Conservation (phyloP, 2,888 invertebrate genomes). For the Hypomecis punctinalis region DNA sequence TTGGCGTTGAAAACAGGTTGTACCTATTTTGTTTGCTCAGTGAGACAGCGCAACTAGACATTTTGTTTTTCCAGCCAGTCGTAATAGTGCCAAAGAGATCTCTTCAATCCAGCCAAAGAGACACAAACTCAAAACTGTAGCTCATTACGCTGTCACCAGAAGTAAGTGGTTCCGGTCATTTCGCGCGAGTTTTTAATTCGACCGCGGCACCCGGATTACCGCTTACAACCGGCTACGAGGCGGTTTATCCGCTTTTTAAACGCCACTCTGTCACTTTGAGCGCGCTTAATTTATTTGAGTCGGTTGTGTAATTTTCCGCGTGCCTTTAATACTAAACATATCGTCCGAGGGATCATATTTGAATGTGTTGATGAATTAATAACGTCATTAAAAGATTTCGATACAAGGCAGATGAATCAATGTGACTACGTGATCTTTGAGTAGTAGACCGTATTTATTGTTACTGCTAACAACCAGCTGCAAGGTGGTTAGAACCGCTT, state of each 20-base stretch:
- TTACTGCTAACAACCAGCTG: no score
- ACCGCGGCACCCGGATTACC: constrained; percentile 54
- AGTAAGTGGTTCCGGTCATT: constrained; percentile 56
- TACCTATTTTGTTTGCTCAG: no score
- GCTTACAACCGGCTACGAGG: constrained; percentile 50
- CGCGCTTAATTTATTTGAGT: constrained; percentile 51
- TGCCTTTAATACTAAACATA: constrained; percentile 39
- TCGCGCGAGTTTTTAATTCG: constrained; percentile 58
- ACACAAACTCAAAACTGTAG: constrained; percentile 38
- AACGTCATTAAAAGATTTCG: no score
- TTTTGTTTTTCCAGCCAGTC: neutral
- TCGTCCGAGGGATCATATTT: neutral
- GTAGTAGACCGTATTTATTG: no score
- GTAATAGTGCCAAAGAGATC: neutral
- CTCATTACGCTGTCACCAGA: constrained; percentile 50
- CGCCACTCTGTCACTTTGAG: constrained; percentile 49
- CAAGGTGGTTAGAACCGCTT: no score
- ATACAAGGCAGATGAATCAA: no score
- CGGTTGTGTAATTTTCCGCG: constrained; percentile 50
- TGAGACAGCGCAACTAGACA: no score
- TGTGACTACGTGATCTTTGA: no score
- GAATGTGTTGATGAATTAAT: neutral
- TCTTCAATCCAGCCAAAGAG: constrained; percentile 14
- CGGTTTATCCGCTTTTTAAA: constrained; percentile 54
- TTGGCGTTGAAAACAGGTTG: no score